These are phyloP conservation scores for Apostichopus parvimensis DNA, from an alignment of 35 echinoderm and acorn worm genomes.

Conservation along the genomic window DNA sequence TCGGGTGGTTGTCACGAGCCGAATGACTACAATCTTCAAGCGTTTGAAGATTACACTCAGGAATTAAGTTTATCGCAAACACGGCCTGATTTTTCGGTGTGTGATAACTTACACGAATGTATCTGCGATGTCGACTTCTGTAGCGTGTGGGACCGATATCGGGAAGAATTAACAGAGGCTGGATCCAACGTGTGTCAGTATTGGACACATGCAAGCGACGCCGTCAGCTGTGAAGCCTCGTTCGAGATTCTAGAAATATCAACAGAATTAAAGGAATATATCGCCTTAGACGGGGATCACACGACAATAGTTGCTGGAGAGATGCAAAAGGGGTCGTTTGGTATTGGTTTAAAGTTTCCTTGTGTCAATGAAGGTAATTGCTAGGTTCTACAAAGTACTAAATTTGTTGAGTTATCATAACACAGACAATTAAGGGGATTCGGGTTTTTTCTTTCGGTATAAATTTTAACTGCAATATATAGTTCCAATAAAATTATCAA, in stretches of 20 bases:
- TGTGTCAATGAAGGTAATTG: not conserved
- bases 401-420: no score
- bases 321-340: not conserved
- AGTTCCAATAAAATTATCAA: no score
- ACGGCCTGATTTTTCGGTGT: not conserved
- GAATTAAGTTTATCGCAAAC: not conserved
- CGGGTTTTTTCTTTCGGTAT: no score
- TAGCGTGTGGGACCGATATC: not conserved
- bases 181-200: not conserved
- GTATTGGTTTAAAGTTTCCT: not conserved
- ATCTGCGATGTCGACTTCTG: not conserved
- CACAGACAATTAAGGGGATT: no score
- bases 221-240: not conserved
- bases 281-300: not conserved
- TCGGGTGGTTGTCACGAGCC: not conserved
- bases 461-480: no score
- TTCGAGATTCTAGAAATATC: not conserved
- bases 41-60: not conserved
- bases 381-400: no score
- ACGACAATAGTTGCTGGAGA: not conserved
- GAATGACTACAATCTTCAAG: not conserved
- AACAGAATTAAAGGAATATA: not conserved
- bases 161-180: not conserved
- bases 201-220: not conserved
- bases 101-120: not conserved